A percentile compares a stretch with the other conserved stretches of the same genome.
phyloP scores from a whole-genome alignment of 2,797 vertebrate species.

The Aplochiton taeniatus region DNA sequence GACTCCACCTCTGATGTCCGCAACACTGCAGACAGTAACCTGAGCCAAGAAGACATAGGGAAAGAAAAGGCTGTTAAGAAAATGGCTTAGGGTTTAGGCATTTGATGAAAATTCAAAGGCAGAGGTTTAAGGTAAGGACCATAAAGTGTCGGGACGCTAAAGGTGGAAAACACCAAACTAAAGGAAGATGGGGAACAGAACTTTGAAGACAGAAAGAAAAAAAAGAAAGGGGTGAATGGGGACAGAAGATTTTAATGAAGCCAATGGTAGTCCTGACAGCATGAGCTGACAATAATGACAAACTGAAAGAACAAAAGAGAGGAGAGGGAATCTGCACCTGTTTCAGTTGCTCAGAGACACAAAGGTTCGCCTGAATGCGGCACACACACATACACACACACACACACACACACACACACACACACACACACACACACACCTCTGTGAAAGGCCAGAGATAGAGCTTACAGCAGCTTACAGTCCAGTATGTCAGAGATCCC shows the following conservation, averaged over 20 bases:
- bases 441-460: conserved; percentile 49
- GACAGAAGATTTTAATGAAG: background rate
- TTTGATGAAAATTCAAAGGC: background rate
- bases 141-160: background rate
- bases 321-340: conserved; percentile 2
- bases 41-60: conserved; percentile 49
- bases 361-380: conserved; percentile 8
- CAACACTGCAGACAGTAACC: conserved; percentile 92
- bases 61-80: background rate
- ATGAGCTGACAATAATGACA: background rate
- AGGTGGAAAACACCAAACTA: too few relatives aligned
- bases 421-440: conserved; percentile 19
- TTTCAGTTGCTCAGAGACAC: conserved; percentile 23
- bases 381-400: conserved; percentile 30
- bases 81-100: background rate
- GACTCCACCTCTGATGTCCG: conserved; percentile 98
- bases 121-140: background rate
- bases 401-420: conserved; percentile 20
- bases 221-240: background rate
- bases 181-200: background rate
- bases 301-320: conserved; percentile 12
- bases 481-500: conserved; percentile 26
- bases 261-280: background rate
- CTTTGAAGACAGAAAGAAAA: background rate
- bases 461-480: conserved; percentile 61